Evolutionary conservation across 2,888 invertebrate species (phyloP), one percentile per base, ranked within the genome.

Genomic region (Melipona bicolor): DNA sequence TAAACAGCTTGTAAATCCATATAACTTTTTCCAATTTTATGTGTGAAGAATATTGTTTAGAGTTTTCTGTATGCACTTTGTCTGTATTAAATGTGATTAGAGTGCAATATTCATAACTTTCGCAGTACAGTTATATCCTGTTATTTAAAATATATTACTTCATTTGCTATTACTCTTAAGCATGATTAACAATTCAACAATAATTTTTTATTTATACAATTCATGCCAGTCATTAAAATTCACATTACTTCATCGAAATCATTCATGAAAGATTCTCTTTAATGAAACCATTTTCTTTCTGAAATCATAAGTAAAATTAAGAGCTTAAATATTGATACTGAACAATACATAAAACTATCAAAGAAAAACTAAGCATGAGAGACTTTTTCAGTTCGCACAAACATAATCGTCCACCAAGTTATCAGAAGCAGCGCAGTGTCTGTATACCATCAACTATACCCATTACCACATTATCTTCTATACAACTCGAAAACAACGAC

Each of bases 401-500:
- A 93, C 93, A 94, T 90, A 91, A 91, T 90, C 94, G 92, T 86
- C 94, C 93, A 86, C 91, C 94, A 90, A 93, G 93, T 85, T 94
- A 94, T 94, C 94, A 94, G 93, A 94, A 94, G 92, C 94, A 94
- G 89, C 94, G 94, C 91, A 93, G 93, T 91, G 91, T 93, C 90
- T 93, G 93, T 91, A 92, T 94, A 91, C 92, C 93, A 87, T 80
- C 88, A 83, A 84, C 87, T 79, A 90, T 91, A 88, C 91, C 93
- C 89, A 91, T 92, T 87, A 92, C 91, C 87, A 93, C 92, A 92
- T 92, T 92, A 91, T 92, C 92, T 91, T 92, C 90, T 86, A 93
- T 93, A 93, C 95, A 94, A 95, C 95, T 95, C 92, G 95, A 95
- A 94, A 94, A 95, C 90, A 95, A 95, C 92, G 95, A 95, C 93